Evolutionary conservation across 2,797 vertebrate species (phyloP), one percentile per base, ranked within the genome.

Genomic region (Pseudochirops cupreus): DNA sequence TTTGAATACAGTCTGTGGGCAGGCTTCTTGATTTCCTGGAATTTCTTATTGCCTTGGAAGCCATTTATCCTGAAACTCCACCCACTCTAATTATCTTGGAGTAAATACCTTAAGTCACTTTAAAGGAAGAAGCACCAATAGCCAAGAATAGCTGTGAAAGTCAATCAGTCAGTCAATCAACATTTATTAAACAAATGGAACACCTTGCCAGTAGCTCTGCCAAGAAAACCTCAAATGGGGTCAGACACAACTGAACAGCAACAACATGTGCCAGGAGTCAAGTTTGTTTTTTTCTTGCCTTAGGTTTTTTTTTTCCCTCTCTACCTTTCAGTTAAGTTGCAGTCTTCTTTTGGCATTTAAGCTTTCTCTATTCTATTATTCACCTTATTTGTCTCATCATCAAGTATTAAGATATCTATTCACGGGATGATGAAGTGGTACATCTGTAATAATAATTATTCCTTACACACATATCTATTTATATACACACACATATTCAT

Each of bases 301-400:
- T 50, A 87, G 10, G 24, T 87, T 87, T 87, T 28, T 87, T 28
- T 10, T 24, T 18, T 2, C 39, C 24, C 9, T 24, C 21, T 24
- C 33, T n/a, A 16, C 16, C n/a, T 57, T 91, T 55, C 5, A 50
- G 29, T 53, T 50, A 53, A 2, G 31, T 13, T 82, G 39, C 39
- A 3, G 21, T 13, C 26, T 16, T 13, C 33, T 31, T 2, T 52
- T 90, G 5, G 0, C 26, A 14, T 50, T 5, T 54, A 33, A 92
- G 87, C 26, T 0, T 9, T 29, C 2, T 2, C 4, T 0, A 4
- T 56, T 28, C 4, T 0, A 6, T 56, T 28, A 26, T 67, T 24
- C 0, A 5, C 39, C 31, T 29, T 18, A 12, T 52, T 59, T 13
- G 0, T 4, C 33, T 57, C 57, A 74, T 13, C 58, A 55, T 39